Base-by-base conservation (phyloP, 2,113 vertebrate species). In the Myxocyprinus asiaticus region DNA sequence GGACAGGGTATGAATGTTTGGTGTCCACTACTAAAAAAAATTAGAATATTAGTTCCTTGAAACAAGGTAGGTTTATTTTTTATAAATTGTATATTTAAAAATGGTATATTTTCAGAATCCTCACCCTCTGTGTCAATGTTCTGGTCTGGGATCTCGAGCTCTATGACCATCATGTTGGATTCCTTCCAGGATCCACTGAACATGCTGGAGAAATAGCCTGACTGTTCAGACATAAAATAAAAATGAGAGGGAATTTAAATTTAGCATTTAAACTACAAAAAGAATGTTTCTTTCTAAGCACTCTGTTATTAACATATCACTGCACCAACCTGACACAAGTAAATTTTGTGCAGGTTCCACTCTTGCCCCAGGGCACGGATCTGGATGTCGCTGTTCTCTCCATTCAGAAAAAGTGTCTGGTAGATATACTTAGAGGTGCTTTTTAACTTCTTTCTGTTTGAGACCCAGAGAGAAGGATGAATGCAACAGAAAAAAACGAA, bases 181-280 rank as follows among this genome's bases (percentile, higher is more conserved):
- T 99, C 98, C 84, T 95, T 98, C 98, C 98, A 99, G 65, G 96
- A 98, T 45, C 98, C 98, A 59, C 97, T 98, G 92, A 99, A 99
- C 98, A 99, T 99, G 87, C 97, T 98, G 88, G 96, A 98, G 87
- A 99, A 99, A 91, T 99, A 99, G 14, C 97, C 97, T 4, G 97
- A 98, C 98, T 99, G 76, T 0, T 33, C 6, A 44, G 84, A 51
- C 3, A 12, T 33, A n/a, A 4, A 5, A 7, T 73, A 85, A 22
- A 55, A 33, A 33, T 3, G 0, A 45, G 42, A 17, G 22, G 15
- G n/a, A n/a, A n/a, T n/a, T n/a, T n/a, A 33, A 12, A 6, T n/a
- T n/a, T n/a, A 33, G 22, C 22, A 33, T 33, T 33, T 33, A 33
- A 33, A 33, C 22, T 33, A 33, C 1, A 6, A 42, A 63, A 64